Percentiles rank a stretch among this genome's conserved stretches.
phyloP scores from a whole-genome alignment of 2,113 vertebrate species.

The Elephantulus edwardii region DNA sequence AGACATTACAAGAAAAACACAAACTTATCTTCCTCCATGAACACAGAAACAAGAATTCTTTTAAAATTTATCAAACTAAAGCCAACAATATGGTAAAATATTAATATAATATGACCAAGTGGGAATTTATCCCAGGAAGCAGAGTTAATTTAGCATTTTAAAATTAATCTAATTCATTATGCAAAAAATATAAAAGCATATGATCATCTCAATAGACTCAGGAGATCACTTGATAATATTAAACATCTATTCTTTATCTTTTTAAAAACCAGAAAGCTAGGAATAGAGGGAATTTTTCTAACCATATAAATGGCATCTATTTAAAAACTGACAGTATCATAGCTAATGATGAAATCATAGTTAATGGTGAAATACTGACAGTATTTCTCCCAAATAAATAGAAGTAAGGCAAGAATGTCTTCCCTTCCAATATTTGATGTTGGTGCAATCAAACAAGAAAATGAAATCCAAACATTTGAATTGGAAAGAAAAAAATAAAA shows the following conservation, averaged over 20 bases:
- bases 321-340: not conserved
- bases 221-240: not conserved
- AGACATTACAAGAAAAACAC: not conserved
- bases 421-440: not conserved
- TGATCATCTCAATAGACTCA: not conserved
- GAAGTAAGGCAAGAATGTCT: not conserved
- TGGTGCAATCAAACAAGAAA: not conserved
- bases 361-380: not conserved
- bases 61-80: not conserved
- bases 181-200: not conserved
- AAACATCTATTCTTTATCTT: not conserved
- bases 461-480: not conserved
- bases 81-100: not conserved
- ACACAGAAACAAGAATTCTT: not conserved
- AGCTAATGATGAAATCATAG: not conserved
- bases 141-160: not conserved
- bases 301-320: not conserved
- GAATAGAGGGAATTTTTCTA: not conserved
- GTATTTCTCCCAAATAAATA: not conserved
- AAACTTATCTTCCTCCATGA: not conserved
- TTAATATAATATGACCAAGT: not conserved
- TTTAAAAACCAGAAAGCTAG: not conserved
- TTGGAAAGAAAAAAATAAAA: conserved; percentile 9
- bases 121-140: not conserved
- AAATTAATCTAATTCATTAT: not conserved